Conservation (phyloP, 1,140 invertebrate species). For the Neuroterus valhalla region DNA sequence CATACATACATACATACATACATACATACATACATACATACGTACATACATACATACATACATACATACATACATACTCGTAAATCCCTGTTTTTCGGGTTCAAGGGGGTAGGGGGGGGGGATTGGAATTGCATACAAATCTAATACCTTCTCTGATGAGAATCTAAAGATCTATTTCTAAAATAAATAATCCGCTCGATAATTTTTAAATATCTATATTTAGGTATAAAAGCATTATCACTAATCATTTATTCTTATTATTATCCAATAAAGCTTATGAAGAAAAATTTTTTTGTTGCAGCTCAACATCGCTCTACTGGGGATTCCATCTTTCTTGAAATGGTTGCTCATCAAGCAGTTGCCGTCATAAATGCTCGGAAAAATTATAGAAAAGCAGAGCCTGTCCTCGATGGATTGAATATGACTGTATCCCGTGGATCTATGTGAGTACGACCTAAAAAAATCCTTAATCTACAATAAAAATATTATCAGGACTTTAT, state of each 20-base stretch:
- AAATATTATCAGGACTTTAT: background rate
- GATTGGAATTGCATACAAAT: too few relatives aligned
- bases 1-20: too few relatives aligned
- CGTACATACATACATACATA: too few relatives aligned
- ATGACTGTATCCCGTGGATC: conserved; percentile 79
- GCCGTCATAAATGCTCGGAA: conserved; percentile 77
- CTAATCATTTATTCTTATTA: conserved; percentile 42
- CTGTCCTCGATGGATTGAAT: conserved; percentile 78
- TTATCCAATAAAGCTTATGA: conserved; percentile 33
- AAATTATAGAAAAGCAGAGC: conserved; percentile 75
- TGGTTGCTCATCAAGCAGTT: conserved; percentile 72
- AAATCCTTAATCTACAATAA: background rate
- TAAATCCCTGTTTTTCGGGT: too few relatives aligned
- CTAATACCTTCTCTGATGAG: too few relatives aligned
- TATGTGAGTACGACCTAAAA: conserved; percentile 77
- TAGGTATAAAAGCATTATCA: conserved; percentile 38
- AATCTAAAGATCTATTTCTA: too few relatives aligned
- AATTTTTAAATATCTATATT: conserved; percentile 40
- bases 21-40: too few relatives aligned
- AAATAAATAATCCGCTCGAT: too few relatives aligned
- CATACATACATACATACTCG: too few relatives aligned
- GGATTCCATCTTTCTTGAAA: conserved; percentile 34
- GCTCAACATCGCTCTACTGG: conserved; percentile 36
- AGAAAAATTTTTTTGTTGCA: conserved; percentile 39
- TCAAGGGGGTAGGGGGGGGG: too few relatives aligned